A percentile compares a stretch with the other conserved stretches of the same genome.
Conservation (phyloP, 2,797 vertebrate genomes). For the Parotocinclus haroldoi region DNA sequence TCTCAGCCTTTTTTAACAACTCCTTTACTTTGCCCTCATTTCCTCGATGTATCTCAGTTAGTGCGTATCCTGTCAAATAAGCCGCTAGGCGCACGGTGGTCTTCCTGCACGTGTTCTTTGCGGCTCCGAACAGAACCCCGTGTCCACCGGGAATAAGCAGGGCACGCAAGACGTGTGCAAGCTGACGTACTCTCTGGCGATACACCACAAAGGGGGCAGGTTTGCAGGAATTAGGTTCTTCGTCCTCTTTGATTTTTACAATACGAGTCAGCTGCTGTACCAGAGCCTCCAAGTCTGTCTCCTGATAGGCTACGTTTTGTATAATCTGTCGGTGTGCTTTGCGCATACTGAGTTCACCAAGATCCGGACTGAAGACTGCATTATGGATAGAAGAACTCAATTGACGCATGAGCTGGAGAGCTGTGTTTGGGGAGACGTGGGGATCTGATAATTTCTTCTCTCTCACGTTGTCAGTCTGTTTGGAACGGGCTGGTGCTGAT, state of each 20-base stretch:
- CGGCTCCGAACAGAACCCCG: slow-evolving; percentile 64
- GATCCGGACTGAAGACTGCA: slow-evolving; percentile 67
- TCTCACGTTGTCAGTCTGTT: background rate
- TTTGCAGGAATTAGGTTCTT: slow-evolving; percentile 26
- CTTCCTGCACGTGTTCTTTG: slow-evolving; percentile 71
- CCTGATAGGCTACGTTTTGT: slow-evolving; percentile 55
- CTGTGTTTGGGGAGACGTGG: background rate
- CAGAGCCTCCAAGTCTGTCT: slow-evolving; percentile 57
- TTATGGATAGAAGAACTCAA: slow-evolving; percentile 41
- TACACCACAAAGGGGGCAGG: slow-evolving; percentile 44
- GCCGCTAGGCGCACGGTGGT: slow-evolving; percentile 71
- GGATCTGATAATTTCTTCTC: background rate
- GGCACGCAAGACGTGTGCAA: slow-evolving; percentile 71
- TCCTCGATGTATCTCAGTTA: slow-evolving; percentile 68
- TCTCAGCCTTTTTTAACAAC: slow-evolving; percentile 66
- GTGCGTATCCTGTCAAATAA: slow-evolving; percentile 54
- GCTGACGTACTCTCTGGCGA: slow-evolving; percentile 63
- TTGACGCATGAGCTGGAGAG: slow-evolving; percentile 42
- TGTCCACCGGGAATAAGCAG: slow-evolving; percentile 75
- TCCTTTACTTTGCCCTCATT: slow-evolving; percentile 59
- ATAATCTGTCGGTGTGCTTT: slow-evolving; percentile 37
- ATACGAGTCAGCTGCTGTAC: slow-evolving; percentile 58
- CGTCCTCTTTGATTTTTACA: slow-evolving; percentile 42
- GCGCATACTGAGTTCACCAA: slow-evolving; percentile 27
- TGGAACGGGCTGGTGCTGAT: slow-evolving; percentile 2